phyloP scores from a whole-genome alignment of 2,797 vertebrate genomes.

The Eulemur mongoz region DNA sequence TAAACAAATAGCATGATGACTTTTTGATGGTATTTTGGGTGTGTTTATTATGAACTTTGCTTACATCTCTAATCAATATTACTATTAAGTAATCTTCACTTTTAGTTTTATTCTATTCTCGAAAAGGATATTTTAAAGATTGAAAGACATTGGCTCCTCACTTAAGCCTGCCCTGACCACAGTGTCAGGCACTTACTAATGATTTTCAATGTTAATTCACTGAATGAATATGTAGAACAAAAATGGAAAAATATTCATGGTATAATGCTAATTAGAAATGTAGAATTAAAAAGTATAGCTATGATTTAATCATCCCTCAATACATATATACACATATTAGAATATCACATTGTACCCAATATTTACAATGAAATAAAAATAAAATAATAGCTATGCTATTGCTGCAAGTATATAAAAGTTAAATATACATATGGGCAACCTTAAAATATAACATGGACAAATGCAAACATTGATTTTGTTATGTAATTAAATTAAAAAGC shows the following conservation, averaged over 20 bases:
- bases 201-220: conserved; percentile 36
- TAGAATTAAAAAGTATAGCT: conserved; percentile 1
- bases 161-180: neutral
- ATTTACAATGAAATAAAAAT: neutral
- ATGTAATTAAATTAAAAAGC: conserved; percentile 29
- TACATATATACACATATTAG: neutral
- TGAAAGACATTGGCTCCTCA: neutral
- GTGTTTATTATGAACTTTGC: neutral
- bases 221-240: neutral
- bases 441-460: neutral
- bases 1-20: neutral
- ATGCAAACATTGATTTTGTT: conserved; percentile 38
- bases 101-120: conserved; percentile 18
- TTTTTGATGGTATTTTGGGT: neutral
- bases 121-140: conserved; percentile 9
- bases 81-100: neutral
- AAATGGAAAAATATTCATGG: neutral
- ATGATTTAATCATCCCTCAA: neutral
- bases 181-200: neutral
- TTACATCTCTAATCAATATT: neutral
- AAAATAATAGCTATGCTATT: neutral
- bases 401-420: conserved; percentile 24
- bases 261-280: neutral
- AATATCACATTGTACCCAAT: neutral
- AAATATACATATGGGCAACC: neutral